phyloP scores from a whole-genome alignment of 2,113 vertebrate genomes.

The human (Homo sapiens) region GRCh38 chr2:2540001-2540500 shows the following conservation, averaged over 20 bases:
- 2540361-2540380: neutral
- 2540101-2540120: neutral
- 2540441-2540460: rapidly evolving
- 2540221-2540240: no score
- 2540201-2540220: neutral
- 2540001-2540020: no score
- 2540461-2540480: neutral
- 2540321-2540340: no score
- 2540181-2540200: rapidly evolving
- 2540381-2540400: neutral
- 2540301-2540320: rapidly evolving
- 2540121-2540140: neutral
- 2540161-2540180: neutral
- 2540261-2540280: no score
- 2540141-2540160: neutral
- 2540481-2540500: rapidly evolving
- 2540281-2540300: rapidly evolving
- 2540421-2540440: rapidly evolving
- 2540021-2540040: no score
- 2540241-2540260: rapidly evolving
- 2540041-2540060: neutral
- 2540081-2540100: neutral
- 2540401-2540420: neutral
- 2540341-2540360: neutral
- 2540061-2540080: neutral